Evolutionary conservation across 1,140 invertebrate species (phyloP), one percentile per base, ranked within the genome.

Genomic region (Lutraria rhynchaena): DNA sequence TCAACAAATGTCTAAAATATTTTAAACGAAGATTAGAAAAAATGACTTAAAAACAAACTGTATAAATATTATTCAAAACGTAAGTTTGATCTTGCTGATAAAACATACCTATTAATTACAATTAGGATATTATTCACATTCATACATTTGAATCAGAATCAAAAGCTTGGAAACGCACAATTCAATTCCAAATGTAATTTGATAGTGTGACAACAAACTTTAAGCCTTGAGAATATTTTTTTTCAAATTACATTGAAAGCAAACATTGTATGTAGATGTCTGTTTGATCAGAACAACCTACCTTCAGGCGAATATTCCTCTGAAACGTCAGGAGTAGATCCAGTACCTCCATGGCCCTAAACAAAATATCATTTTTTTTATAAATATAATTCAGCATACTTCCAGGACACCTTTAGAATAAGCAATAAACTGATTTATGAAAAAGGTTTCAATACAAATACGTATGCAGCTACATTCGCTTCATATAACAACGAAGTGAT

Each of bases 311-410:
- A 13, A 89, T 86, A 78, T 92, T 92, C 80, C 90, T 87, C 74
- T 91, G 91, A 73, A 91, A 92, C 27, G 90, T 92, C 33, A 92
- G 83, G 3, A 92, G 84, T 29, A 92, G 85, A 80, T 92, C 91
- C 41, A 92, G 69, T 5, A 92, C 91, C 71, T 90, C 87, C 89
- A 92, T 90, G 1, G 90, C 91, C 75, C 91, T 92, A 82, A 57
- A 80, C 83, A 74, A 29, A 80, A 41, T 41, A 61, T 29, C 22
- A 61, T n/a, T n/a, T n/a, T 22, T 13, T 58, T 22, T 22, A 22
- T 58, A 9, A 13, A 11, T 13, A 13, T 13, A 9, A 13, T 58
- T 58, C 11, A 22, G 55, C 9, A 58, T 58, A 13, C 9, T 13
- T 58, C 22, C 22, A 58, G 9, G 7, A 58, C 9, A 22, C 22